Base-by-base conservation (phyloP, 2,888 invertebrate species). In the Eurois occulta region DNA sequence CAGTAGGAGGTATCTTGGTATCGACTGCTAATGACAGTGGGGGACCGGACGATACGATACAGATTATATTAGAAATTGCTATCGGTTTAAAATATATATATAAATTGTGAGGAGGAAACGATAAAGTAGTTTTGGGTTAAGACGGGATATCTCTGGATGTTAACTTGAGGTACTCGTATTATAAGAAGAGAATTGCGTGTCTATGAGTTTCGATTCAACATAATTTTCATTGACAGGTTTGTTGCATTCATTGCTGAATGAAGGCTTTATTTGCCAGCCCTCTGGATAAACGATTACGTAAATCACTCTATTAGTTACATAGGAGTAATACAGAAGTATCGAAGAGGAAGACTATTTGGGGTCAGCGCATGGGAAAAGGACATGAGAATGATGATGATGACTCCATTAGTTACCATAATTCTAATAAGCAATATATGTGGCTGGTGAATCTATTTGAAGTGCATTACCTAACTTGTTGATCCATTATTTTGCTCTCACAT, bases 11-110 rank as follows among this genome's bases (percentile, higher is more conserved):
- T 86, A 91, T 90, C 91, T 89, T 46, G 75, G 79, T 78, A 85
- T 77, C 85, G 88, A 75, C 87, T 91, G 91, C 86, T 91, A 91
- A 91, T 90, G 88, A 89, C 91, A 90, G 86, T 72, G 80, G 83
- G 87, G 88, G 86, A 81, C 78, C 72, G 79, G 77, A 85, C 87
- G 89, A 88, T 88, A 78, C 73, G 78, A 77, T 77, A 82, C 86
- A 89, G 91, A 91, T 89, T 87, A 85, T 82, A 77, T 86, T 85
- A 83, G 82, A 85, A 87, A 89, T 87, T 88, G 85, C 79, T 83
- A 85, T 86, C 83, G 73, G 78, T 86, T 84, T 83, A 81, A 86
- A 86, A 81, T 81, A 77, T 79, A 79, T 80, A 66, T 85, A 85
- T n/a, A n/a, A n/a, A n/a, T 87, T 82, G 78, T 72, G 74, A 81